Percentiles rank a stretch among this genome's conserved stretches.
These are phyloP conservation scores for Monoplex corrugatus DNA, from an alignment of 2,888 invertebrate species.

Conservation along the genomic window DNA sequence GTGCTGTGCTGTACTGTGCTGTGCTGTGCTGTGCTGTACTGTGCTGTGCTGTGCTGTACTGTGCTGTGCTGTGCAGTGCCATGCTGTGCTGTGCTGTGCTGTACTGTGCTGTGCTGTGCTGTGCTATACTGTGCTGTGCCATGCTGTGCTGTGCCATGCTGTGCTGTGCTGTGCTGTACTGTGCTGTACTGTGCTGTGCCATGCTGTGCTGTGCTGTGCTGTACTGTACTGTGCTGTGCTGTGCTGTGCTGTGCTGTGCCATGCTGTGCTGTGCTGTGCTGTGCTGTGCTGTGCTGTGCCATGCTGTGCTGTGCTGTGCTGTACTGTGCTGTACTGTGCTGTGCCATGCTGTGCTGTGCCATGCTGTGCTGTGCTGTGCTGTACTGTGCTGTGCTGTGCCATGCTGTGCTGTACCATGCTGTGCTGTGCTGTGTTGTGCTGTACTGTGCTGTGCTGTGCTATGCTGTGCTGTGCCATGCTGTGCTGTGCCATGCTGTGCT, in stretches of 20 bases:
- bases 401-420: neutral
- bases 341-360: neutral
- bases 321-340: neutral
- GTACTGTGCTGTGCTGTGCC: slow-evolving; percentile 29
- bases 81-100: slow-evolving; percentile 3
- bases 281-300: neutral
- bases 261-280: neutral
- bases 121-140: slow-evolving; percentile 7
- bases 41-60: slow-evolving; percentile 16
- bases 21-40: slow-evolving; percentile 24
- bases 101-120: slow-evolving; percentile 17
- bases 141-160: slow-evolving; percentile 1
- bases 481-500: neutral
- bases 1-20: slow-evolving; percentile 32
- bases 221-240: slow-evolving; percentile 14
- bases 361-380: slow-evolving; percentile 20
- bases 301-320: neutral
- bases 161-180: slow-evolving; percentile 6
- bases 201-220: slow-evolving; percentile 17
- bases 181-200: neutral
- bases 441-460: slow-evolving; percentile 1
- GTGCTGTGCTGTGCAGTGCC: slow-evolving; percentile 25
- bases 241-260: neutral
- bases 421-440: neutral
- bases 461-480: neutral